Evolutionary conservation across 2,888 invertebrate species (phyloP).

Genomic region (Oligia fasciuncula): DNA sequence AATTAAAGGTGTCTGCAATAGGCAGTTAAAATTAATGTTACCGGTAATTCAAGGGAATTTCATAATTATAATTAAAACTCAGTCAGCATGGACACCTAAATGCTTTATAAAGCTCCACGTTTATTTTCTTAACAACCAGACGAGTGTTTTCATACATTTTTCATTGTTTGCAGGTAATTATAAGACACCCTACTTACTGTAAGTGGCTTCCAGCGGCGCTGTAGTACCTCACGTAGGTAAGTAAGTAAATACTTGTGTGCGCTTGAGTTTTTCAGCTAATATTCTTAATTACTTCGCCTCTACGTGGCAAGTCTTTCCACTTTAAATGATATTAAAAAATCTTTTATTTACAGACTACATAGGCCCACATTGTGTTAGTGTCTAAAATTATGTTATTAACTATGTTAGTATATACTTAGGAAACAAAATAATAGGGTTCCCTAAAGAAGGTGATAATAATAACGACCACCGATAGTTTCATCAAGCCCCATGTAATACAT

Average conservation of each 20-base stretch:
- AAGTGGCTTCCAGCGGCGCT: slow-evolving; percentile 3
- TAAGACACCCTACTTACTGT: slow-evolving; percentile 15
- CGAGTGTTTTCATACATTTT: slow-evolving; percentile 31
- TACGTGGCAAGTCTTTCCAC: not conserved
- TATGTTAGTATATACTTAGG: too few relatives aligned
- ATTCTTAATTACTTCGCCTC: not conserved
- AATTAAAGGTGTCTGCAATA: not conserved
- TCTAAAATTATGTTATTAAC: too few relatives aligned
- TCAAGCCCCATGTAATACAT: too few relatives aligned
- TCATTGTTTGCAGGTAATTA: slow-evolving; percentile 53
- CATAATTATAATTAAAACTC: not conserved
- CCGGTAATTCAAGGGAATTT: not conserved
- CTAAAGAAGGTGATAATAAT: too few relatives aligned
- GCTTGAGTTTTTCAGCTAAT: not conserved
- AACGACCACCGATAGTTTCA: too few relatives aligned
- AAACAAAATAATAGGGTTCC: too few relatives aligned
- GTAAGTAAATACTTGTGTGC: not conserved
- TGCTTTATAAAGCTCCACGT: not conserved
- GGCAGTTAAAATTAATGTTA: not conserved
- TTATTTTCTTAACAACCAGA: slow-evolving; percentile 5
- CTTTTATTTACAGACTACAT: too few relatives aligned
- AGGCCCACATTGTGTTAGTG: too few relatives aligned
- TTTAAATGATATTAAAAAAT: not conserved
- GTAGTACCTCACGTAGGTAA: not conserved
- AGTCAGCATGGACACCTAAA: not conserved